phyloP scores from a whole-genome alignment of 2,888 invertebrate genomes.

The Cataglyphis albicans region DNA sequence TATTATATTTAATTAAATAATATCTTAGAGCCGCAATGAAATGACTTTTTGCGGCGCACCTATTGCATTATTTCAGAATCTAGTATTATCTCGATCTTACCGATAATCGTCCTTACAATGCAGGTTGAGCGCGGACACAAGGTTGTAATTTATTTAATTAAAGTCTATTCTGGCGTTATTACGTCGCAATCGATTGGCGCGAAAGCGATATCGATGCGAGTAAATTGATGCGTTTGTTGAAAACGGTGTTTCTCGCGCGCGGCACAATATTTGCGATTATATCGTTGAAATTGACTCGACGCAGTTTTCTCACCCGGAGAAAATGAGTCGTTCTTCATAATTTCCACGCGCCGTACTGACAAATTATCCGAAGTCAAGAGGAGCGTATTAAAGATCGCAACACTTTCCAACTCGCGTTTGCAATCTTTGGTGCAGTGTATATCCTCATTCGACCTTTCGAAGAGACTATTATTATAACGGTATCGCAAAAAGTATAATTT shows the following conservation, averaged over 20 bases:
- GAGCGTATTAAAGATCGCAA: conserved; percentile 29
- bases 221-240: conserved; percentile 40
- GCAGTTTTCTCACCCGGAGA: conserved; percentile 35
- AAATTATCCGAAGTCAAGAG: conserved; percentile 43
- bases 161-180: conserved; percentile 34
- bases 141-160: conserved; percentile 42
- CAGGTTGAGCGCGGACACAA: not conserved
- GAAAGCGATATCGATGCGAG: conserved; percentile 15
- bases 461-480: conserved; percentile 28
- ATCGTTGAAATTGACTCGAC: conserved; percentile 30
- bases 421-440: not conserved
- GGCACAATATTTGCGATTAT: conserved; percentile 34
- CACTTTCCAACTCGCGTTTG: conserved; percentile 39
- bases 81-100: conserved; percentile 19
- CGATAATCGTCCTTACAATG: conserved; percentile 17
- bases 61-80: conserved; percentile 23
- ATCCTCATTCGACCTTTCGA: conserved; percentile 39
- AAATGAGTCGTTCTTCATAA: conserved; percentile 34
- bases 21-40: not conserved
- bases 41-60: conserved; percentile 22
- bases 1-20: conserved; percentile 34
- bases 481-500: conserved; percentile 22
- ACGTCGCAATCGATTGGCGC: conserved; percentile 24
- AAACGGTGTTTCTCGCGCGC: conserved; percentile 15
- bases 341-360: conserved; percentile 26